A percentile compares a stretch with the other conserved stretches of the same genome.
Conservation (phyloP, 1,140 invertebrate species). For the Diuraphis noxia region DNA sequence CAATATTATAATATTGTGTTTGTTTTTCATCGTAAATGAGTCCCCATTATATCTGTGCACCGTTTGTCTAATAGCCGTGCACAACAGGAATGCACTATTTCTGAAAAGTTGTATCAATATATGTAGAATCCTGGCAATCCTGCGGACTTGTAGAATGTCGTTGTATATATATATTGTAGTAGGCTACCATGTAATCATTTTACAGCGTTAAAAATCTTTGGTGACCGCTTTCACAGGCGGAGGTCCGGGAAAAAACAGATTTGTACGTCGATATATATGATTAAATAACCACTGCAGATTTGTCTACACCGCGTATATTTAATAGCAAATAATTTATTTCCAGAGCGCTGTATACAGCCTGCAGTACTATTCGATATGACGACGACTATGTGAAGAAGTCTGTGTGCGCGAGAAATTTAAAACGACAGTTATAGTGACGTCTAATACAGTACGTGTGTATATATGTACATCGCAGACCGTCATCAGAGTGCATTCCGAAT, state of each 20-base stretch:
- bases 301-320: neutral
- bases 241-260: neutral
- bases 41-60: neutral
- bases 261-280: neutral
- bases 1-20: too few relatives aligned
- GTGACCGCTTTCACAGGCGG: neutral
- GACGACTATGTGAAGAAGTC: neutral
- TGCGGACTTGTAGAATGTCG: neutral
- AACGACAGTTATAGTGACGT: neutral
- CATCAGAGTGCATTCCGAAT: neutral
- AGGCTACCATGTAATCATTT: neutral
- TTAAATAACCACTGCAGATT: neutral
- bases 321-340: neutral
- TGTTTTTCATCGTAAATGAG: neutral
- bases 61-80: neutral
- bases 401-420: neutral
- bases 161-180: neutral
- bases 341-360: neutral
- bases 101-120: neutral
- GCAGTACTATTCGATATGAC: neutral
- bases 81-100: neutral
- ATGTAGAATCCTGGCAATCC: too few relatives aligned
- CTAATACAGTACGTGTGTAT: neutral
- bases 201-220: neutral
- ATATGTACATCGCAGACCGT: neutral